phyloP scores from a whole-genome alignment of 2,113 vertebrate genomes.

The Forbesichthys papilliferus region DNA sequence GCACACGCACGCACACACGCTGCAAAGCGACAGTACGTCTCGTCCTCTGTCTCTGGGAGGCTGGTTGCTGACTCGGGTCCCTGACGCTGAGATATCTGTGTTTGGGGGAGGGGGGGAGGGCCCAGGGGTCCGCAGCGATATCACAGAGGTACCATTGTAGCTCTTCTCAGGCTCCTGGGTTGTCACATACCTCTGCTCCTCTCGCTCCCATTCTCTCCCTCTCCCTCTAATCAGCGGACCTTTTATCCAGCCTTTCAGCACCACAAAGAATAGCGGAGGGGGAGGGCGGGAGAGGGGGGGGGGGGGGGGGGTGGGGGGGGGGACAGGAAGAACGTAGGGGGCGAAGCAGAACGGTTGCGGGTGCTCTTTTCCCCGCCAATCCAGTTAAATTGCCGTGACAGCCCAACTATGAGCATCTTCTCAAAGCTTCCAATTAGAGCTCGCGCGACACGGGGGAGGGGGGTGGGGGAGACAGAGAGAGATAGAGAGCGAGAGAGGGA shows the following conservation, averaged over 20 bases:
- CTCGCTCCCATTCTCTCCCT: constrained; percentile 18
- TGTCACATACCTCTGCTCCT: constrained; percentile 59
- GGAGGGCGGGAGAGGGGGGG: not conserved
- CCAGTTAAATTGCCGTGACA: constrained; percentile 63
- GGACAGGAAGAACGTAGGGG: constrained; percentile 32
- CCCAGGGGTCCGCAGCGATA: constrained; percentile 30
- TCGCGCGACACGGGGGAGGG: not conserved
- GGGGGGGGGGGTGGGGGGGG: not conserved
- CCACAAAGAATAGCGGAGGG: constrained; percentile 36
- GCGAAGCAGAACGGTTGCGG: constrained; percentile 13
- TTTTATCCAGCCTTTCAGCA: constrained; percentile 61
- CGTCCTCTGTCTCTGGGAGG: constrained; percentile 12
- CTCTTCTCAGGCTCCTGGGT: constrained; percentile 50
- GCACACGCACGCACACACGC: constrained; percentile 10
- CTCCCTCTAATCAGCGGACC: constrained; percentile 50
- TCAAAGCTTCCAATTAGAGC: constrained; percentile 34
- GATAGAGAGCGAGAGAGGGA: constrained; percentile 2
- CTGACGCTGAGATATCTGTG: constrained; percentile 17
- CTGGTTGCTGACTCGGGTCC: not conserved
- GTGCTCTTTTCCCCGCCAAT: constrained; percentile 54
- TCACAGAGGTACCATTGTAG: constrained; percentile 68
- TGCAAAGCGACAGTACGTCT: constrained; percentile 13
- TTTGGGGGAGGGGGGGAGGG: constrained; percentile 15
- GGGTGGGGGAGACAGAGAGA: not conserved
- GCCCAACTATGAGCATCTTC: constrained; percentile 54